Percentiles rank a stretch among this genome's conserved stretches.
These are phyloP conservation scores for Darevskia mixta DNA, from an alignment of 2,797 vertebrate genomes.

Conservation along the genomic window DNA sequence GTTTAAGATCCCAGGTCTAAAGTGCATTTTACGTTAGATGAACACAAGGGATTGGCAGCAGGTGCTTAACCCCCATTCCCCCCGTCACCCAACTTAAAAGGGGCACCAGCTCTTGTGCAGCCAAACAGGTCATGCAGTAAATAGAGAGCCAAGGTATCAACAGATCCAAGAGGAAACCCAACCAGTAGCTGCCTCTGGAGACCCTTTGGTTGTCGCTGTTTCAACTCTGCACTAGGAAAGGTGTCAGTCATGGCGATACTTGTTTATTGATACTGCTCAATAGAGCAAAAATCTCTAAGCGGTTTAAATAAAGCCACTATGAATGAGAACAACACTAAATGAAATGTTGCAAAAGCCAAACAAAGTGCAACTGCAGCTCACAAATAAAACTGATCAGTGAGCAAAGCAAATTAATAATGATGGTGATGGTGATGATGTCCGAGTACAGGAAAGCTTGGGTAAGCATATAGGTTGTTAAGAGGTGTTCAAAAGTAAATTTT, in stretches of 20 bases:
- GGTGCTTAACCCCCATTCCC: neutral
- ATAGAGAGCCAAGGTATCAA: neutral
- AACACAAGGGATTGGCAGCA: neutral
- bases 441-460: too few relatives aligned
- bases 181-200: neutral
- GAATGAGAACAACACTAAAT: too few relatives aligned
- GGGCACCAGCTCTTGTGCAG: neutral
- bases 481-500: too few relatives aligned
- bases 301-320: neutral
- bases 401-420: too few relatives aligned
- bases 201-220: neutral
- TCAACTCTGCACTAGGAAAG: neutral
- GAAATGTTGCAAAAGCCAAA: too few relatives aligned
- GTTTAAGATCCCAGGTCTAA: neutral
- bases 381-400: too few relatives aligned
- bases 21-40: constrained; percentile 35
- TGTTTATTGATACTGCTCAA: too few relatives aligned
- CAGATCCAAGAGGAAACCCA: neutral
- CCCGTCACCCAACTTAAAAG: neutral
- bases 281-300: neutral
- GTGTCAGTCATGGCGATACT: neutral
- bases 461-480: too few relatives aligned
- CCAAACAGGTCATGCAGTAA: neutral
- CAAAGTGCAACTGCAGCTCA: too few relatives aligned
- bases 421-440: too few relatives aligned